phyloP scores from a whole-genome alignment of 2,797 vertebrate species.

The Trichosurus vulpecula region DNA sequence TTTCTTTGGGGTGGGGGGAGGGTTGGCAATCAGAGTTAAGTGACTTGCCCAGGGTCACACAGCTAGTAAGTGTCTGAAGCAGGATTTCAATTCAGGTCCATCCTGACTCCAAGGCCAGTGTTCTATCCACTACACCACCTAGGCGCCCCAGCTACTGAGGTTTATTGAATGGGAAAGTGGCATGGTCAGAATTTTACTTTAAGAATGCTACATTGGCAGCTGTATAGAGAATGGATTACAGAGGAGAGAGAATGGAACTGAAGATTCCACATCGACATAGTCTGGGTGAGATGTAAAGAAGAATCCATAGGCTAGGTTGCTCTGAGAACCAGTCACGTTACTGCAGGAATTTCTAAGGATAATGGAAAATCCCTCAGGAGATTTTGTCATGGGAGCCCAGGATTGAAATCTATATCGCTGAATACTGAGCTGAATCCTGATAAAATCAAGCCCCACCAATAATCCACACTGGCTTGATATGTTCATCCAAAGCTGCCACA shows the following conservation, averaged over 20 bases:
- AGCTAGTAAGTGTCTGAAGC: no score
- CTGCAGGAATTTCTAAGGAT: background rate
- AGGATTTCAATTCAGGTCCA: background rate
- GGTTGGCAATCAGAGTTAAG: background rate
- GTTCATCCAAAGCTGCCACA: background rate
- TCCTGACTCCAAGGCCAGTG: background rate
- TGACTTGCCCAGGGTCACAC: background rate
- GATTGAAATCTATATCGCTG: background rate
- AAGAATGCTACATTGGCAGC: background rate
- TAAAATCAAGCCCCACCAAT: background rate
- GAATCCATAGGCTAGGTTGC: background rate
- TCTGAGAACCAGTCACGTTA: background rate
- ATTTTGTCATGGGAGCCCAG: background rate
- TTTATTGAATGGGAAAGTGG: background rate
- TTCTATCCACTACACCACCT: background rate
- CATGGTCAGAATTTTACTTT: background rate
- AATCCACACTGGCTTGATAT: background rate
- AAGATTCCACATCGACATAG: background rate
- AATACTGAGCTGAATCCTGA: background rate
- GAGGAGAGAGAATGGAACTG: background rate
- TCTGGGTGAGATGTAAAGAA: background rate
- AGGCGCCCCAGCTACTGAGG: background rate
- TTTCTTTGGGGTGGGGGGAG: background rate
- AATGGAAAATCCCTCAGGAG: background rate
- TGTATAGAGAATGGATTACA: background rate